Base-by-base conservation (phyloP, 2,113 vertebrate genomes). In the Coryphaenoides rupestris region DNA sequence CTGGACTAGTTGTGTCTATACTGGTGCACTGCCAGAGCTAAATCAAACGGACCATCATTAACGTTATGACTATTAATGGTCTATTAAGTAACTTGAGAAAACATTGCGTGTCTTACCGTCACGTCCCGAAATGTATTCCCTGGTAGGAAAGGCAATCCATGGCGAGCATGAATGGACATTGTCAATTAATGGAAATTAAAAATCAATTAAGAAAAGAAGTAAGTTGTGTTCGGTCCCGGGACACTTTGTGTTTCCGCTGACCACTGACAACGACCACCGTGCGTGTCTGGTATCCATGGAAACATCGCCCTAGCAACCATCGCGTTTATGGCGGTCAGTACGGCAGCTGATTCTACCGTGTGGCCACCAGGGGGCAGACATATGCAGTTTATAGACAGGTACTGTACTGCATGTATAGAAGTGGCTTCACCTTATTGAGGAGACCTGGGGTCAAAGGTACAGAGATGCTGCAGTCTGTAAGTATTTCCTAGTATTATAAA, bases 121-220 rank as follows among this genome's bases (percentile, higher is more conserved):
- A 83, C 75, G 78, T 96, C 92, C 60, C 69, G 87, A 81, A 95
- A 93, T 21, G 87, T 74, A 73, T 78, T 87, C 66, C 95, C 95
- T 0, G 95, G 96, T 12, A 98, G 84, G 74, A 96, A 91, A 0
- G 95, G 95, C 55, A 95, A 75, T 1, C 86, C 90, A 0, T 85
- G 89, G 0, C 66, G 63, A 0, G 75, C 74, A 19, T 89, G 71
- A 50, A 86, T 86, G 78, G 91, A 89, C 94, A 95, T 95, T 47
- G 52, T 19, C 6, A n/a, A n/a, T n/a, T n/a, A n/a, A n/a, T 50
- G 2, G 47, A 2, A 17, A n/a, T 50, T 50, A 17, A 40, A 9
- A 9, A 19, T 21, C 19, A 19, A 54, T n/a, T 19, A 54, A 54
- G 7, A 16, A 22, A 21, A 55, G 3, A 1, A 23, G 13, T 22